phyloP scores from a whole-genome alignment of 2,888 invertebrate species.

The Proisotoma minuta region DNA sequence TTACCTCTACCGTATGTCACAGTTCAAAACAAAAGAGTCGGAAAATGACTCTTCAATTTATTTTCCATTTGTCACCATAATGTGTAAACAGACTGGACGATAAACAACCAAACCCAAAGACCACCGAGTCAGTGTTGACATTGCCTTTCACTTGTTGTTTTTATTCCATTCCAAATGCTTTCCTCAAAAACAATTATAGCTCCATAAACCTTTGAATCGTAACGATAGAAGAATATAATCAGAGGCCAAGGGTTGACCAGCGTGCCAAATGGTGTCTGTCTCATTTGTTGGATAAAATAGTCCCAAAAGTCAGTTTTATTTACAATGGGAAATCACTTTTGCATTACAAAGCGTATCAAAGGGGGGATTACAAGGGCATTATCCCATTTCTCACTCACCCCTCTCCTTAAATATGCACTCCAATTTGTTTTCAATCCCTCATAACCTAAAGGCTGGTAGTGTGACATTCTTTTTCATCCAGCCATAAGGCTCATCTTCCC shows the following conservation, averaged over 20 bases:
- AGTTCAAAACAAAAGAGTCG: neutral
- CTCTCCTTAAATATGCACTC: constrained; percentile 10
- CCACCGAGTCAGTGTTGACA: constrained; percentile 5
- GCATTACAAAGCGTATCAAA: constrained; percentile 12
- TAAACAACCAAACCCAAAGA: neutral
- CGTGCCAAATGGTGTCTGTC: constrained; percentile 14
- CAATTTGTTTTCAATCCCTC: neutral
- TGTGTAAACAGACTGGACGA: neutral
- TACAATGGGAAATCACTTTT: constrained; percentile 12
- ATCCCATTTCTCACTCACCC: constrained; percentile 37
- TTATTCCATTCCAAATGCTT: neutral
- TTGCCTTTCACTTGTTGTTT: neutral
- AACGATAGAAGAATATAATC: neutral
- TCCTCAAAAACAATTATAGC: neutral
- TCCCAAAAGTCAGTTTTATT: constrained; percentile 11
- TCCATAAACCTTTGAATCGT: too few relatives aligned
- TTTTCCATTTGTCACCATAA: constrained; percentile 1
- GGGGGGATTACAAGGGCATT: constrained; percentile 34
- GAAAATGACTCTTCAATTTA: neutral
- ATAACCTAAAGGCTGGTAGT: too few relatives aligned
- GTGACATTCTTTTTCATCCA: too few relatives aligned
- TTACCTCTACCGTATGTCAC: neutral
- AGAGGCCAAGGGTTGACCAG: constrained; percentile 4
- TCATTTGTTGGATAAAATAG: constrained; percentile 11
- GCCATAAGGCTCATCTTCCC: too few relatives aligned